Percentiles rank a stretch among this genome's conserved stretches.
These are phyloP conservation scores for Drosophila sp. DNA, from an alignment of 1,140 invertebrate genomes.

Conservation along the genomic window DNA sequence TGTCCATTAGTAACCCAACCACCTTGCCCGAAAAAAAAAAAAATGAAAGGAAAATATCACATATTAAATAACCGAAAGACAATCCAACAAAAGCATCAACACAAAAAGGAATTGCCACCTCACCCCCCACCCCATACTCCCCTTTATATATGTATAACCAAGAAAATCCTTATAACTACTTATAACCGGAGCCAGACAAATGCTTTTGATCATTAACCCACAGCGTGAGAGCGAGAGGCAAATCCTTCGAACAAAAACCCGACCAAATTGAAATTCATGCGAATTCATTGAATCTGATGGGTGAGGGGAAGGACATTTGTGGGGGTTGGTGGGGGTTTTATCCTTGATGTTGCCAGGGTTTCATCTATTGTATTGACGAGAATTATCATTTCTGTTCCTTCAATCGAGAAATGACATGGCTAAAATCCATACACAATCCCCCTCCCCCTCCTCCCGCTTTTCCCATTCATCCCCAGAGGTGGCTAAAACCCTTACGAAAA, in stretches of 20 bases:
- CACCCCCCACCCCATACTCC: not conserved
- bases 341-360: conserved; percentile 3
- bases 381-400: conserved; percentile 80
- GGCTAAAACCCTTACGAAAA: conserved; percentile 5
- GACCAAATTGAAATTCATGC: conserved; percentile 75
- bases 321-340: conserved; percentile 36
- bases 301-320: conserved; percentile 20
- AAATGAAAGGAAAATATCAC: conserved; percentile 26
- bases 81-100: conserved; percentile 61
- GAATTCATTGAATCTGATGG: conserved; percentile 54
- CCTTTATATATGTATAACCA: conserved; percentile 41
- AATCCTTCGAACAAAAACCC: conserved; percentile 43
- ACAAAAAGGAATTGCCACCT: not conserved
- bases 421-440: conserved; percentile 65
- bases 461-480: not conserved
- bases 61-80: conserved; percentile 73
- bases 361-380: conserved; percentile 59
- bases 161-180: conserved; percentile 48
- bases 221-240: conserved; percentile 38
- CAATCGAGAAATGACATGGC: conserved; percentile 77
- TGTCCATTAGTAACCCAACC: conserved; percentile 14
- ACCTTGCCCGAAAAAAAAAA: conserved; percentile 59
- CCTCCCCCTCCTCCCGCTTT: not conserved
- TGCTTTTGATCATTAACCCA: conserved; percentile 73
- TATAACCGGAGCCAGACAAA: conserved; percentile 33